Evolutionary conservation across 2,113 vertebrate genomes (phyloP).

Genomic region (Charadrius vociferus): DNA sequence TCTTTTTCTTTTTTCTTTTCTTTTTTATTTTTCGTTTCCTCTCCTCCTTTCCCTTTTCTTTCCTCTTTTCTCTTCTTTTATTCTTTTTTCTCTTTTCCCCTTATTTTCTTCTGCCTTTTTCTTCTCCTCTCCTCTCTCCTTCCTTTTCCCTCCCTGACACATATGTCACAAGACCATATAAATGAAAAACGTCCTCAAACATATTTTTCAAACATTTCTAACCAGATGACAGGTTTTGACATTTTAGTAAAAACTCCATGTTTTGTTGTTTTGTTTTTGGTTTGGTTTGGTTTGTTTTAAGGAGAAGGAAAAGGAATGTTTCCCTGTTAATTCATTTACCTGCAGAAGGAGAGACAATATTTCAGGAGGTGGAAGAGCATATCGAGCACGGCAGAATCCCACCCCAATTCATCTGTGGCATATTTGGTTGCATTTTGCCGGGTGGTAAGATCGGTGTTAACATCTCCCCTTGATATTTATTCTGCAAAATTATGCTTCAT

Average conservation of each 20-base stretch:
- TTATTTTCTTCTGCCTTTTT: neutral
- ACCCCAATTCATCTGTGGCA: neutral
- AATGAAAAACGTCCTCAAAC: neutral
- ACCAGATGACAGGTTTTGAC: neutral
- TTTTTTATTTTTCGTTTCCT: neutral
- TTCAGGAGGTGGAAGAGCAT: neutral
- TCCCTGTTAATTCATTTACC: neutral
- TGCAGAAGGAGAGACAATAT: neutral
- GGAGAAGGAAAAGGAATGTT: neutral
- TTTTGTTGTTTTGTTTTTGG: neutral
- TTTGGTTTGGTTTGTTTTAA: neutral
- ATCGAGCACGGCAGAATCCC: neutral
- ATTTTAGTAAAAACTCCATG: neutral
- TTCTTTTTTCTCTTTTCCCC: neutral
- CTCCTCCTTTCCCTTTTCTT: neutral
- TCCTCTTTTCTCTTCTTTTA: neutral
- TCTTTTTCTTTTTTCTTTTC: accelerated
- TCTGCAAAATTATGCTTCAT: neutral
- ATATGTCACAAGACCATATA: accelerated
- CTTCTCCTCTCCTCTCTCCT: neutral
- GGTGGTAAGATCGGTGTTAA: neutral
- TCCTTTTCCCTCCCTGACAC: neutral
- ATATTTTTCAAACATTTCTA: neutral
- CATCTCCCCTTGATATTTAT: neutral
- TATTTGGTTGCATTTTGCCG: neutral